Evolutionary conservation across 2,888 invertebrate species (phyloP), one percentile per base, ranked within the genome.

Genomic region (Mesorhabditis spiculigera): DNA sequence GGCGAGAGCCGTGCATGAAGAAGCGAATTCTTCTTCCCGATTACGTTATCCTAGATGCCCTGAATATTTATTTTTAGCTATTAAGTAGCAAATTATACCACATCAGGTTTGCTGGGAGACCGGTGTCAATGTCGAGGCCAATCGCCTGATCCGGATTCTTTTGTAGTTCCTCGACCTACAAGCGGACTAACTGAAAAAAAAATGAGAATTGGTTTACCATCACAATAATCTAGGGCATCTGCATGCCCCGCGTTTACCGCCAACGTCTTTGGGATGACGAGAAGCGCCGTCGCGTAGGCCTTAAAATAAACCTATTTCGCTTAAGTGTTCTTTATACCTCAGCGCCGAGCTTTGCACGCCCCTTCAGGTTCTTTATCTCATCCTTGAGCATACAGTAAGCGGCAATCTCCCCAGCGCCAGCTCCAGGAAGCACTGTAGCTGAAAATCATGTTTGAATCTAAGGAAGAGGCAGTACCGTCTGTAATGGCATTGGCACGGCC

Each of bases 401-500:
- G 65, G 88, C 88, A 45, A 95, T 90, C 89, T 99, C 98, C 87
- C 94, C 97, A 4, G 97, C 93, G 63, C 94, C 98, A 63, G 96
- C 98, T 67, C 98, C 96, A 16, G 97, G 93, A 72, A 98, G 90
- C 42, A 98, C 89, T 81, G 91, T 92, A 78, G 91, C 89, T 89
- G 73, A 63, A 81, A 5, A 10, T 43, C 6, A 45, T 10, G 10
- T 5, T 44, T 50, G 64, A 42, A 58, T 67, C 4, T 58, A 62
- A 61, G n/a, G n/a, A n/a, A n/a, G 63, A 61, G 28, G 67, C 71
- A 81, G 67, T 45, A 81, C 89, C 91, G 87, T 99, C 98, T 82
- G 93, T 93, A 78, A 98, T 92, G 5, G 95, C 93, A 87, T 98
- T 99, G 94, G 95, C 72, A 98, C 93, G n/a, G 98, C 72, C 97